Percentiles rank a stretch among this genome's conserved stretches.
These are phyloP conservation scores for Pangasius krempfi DNA, from an alignment of 2,797 vertebrate species.

Conservation along the genomic window DNA sequence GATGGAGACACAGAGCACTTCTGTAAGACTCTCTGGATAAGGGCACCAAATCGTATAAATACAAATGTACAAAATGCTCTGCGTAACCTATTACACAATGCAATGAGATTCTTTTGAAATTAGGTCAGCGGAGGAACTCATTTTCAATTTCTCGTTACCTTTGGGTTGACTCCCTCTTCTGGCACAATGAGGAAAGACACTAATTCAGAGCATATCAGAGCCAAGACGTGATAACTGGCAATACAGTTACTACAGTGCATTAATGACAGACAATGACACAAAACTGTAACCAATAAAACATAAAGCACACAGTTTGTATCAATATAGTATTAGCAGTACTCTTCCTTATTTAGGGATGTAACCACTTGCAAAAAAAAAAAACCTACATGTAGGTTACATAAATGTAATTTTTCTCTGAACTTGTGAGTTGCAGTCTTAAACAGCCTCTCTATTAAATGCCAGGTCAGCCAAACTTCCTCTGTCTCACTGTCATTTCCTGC, in stretches of 20 bases:
- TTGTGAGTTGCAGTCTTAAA: not conserved
- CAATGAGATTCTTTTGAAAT: constrained; percentile 30
- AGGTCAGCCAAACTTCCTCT: constrained; percentile 47
- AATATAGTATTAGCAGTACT: not conserved
- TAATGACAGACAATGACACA: not conserved
- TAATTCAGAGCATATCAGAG: not conserved
- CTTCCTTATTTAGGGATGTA: not conserved
- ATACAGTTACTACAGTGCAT: too few relatives aligned
- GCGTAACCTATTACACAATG: constrained; percentile 13
- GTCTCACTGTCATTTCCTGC: constrained; percentile 48
- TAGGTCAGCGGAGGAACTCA: not conserved
- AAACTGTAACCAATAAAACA: not conserved
- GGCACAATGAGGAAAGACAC: constrained; percentile 17
- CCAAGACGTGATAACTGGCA: not conserved
- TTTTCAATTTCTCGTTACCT: not conserved
- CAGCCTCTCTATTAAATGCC: constrained; percentile 9
- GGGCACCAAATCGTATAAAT: not conserved
- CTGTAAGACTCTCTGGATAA: not conserved
- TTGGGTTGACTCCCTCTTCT: constrained; percentile 50
- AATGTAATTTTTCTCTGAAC: not conserved
- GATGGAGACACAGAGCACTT: not conserved
- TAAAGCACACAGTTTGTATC: not conserved
- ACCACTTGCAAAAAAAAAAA: not conserved
- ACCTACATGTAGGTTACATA: not conserved
- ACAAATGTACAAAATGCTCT: constrained; percentile 2